Base-by-base conservation (phyloP, 1,140 invertebrate genomes). In the Chrysoperla carnea region DNA sequence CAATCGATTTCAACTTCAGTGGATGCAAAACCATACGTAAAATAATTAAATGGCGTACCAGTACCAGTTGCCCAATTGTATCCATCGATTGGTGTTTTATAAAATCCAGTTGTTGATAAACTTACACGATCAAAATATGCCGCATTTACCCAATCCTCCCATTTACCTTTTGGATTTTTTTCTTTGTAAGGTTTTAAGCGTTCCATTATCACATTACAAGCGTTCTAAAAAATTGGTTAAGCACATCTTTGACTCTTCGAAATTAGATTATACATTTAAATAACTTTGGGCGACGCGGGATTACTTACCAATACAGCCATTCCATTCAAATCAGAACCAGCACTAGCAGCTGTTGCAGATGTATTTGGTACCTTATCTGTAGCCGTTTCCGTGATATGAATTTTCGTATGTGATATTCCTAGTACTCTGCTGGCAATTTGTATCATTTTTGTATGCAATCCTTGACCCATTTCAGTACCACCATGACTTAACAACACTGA, bases 341-440 rank as follows among this genome's bases (percentile, higher is more conserved):
- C 73, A 64, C 88, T 93, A 1, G 88, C 93, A 23, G 92, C 91
- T 9, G 92, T 93, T 0, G 91, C 71, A 17, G 86, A 85, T 1
- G 89, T 86, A 58, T 97, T 97, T 0, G 92, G 89, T 1, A 96
- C 88, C 66, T 91, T 94, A 55, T 93, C 87, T 0, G 90, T 94
- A 8, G 81, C 64, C 1, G 87, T 92, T 64, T 95, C 92, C 40
- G 70, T 72, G 15, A 92, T 88, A 55, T 91, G 79, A 52, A 97
- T 89, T 53, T 81, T 76, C 0, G 78, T 72, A 8, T 70, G 56
- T 23, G 84, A 71, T 13, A 93, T 75, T 29, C 71, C 75, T 3
- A 97, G 63, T 4, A 70, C 71, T 48, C 78, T 66, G 37, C 81
- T 81, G 0, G 82, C 81, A 28, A 87, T 75, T 72, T 94, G 88